Conservation (phyloP, 2,888 invertebrate genomes). For the Drosophila fulvimacula region DNA sequence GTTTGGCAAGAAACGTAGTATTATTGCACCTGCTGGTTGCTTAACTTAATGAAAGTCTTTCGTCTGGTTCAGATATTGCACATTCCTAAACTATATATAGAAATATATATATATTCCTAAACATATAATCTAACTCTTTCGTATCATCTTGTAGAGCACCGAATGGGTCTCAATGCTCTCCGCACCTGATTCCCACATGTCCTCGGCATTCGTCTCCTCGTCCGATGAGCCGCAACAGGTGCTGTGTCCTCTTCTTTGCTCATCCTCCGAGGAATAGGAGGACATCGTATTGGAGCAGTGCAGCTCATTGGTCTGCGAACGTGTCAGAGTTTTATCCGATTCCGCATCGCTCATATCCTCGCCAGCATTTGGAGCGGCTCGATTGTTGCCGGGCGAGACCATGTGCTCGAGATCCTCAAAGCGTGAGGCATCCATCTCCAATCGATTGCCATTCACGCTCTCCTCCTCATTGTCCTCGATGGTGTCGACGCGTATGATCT, state of each 20-base stretch:
- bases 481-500: conserved; percentile 82
- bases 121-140: conserved; percentile 84
- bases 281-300: conserved; percentile 66
- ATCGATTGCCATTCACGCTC: conserved; percentile 38
- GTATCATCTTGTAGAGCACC: conserved; percentile 92
- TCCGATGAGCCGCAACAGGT: conserved; percentile 87
- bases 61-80: conserved; percentile 59
- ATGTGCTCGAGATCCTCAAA: conserved; percentile 81
- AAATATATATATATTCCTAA: conserved; percentile 2
- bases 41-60: conserved; percentile 58
- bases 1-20: conserved; percentile 70
- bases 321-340: conserved; percentile 80
- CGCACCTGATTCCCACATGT: conserved; percentile 93
- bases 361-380: conserved; percentile 35
- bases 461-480: conserved; percentile 81
- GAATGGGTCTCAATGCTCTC: conserved; percentile 95
- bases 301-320: conserved; percentile 61
- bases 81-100: conserved; percentile 36
- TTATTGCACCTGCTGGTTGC: conserved; percentile 67
- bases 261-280: conserved; percentile 86
- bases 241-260: conserved; percentile 87
- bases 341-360: conserved; percentile 79
- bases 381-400: conserved; percentile 61
- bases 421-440: conserved; percentile 29
- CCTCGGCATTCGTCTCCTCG: conserved; percentile 90